phyloP scores from a whole-genome alignment of 2,797 vertebrate species.

The Neosalanx taihuensis region DNA sequence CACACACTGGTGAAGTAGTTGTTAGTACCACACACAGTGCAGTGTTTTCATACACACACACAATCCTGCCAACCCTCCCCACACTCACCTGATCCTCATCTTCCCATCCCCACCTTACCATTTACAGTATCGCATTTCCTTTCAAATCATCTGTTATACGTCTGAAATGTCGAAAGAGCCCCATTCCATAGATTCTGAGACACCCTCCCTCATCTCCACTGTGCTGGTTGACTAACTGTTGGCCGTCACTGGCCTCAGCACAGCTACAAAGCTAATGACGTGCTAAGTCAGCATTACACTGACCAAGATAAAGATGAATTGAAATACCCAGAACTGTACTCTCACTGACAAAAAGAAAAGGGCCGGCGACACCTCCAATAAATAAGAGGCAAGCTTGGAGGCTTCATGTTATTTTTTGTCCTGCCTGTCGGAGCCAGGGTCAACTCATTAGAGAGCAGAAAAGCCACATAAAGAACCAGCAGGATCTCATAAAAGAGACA shows the following conservation, averaged over 20 bases:
- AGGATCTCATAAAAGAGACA: slow-evolving; percentile 42
- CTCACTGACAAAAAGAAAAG: slow-evolving; percentile 63
- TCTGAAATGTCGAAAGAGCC: neutral
- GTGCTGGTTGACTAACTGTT: slow-evolving; percentile 16
- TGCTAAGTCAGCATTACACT: slow-evolving; percentile 60
- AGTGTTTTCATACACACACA: slow-evolving; percentile 12
- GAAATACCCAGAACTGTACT: slow-evolving; percentile 54
- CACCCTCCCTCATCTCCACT: too few relatives aligned
- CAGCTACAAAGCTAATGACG: slow-evolving; percentile 55
- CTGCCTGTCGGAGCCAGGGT: slow-evolving; percentile 50
- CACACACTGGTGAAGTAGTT: neutral
- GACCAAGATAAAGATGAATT: slow-evolving; percentile 50
- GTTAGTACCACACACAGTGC: neutral
- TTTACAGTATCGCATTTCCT: too few relatives aligned
- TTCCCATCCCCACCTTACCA: neutral
- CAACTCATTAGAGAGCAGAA: slow-evolving; percentile 51
- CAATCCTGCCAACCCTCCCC: neutral
- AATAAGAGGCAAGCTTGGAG: slow-evolving; percentile 76
- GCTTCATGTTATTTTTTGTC: slow-evolving; percentile 53
- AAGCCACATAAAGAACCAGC: slow-evolving; percentile 17
- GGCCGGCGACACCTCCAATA: slow-evolving; percentile 54
- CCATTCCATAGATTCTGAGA: too few relatives aligned
- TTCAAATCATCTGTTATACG: neutral
- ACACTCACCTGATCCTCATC: neutral
- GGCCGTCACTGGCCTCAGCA: slow-evolving; percentile 36